A percentile compares a stretch with the other conserved stretches of the same genome.
phyloP scores from a whole-genome alignment of 2,888 invertebrate genomes.

The Masnerella sp. region DNA sequence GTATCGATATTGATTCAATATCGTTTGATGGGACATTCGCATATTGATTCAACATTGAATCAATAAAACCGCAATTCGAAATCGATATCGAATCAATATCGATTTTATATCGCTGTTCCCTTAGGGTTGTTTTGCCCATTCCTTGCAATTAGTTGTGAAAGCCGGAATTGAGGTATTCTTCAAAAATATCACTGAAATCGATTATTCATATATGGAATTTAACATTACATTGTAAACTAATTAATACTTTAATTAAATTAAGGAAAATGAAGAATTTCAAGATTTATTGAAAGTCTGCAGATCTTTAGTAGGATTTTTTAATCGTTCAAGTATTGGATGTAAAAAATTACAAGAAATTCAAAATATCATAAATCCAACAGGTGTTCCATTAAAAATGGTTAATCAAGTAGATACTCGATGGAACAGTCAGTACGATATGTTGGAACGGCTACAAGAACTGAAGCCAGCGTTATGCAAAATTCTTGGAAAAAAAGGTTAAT shows the following conservation, averaged over 20 bases:
- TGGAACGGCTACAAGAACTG: neutral
- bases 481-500: neutral
- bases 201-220: neutral
- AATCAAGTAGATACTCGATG: neutral
- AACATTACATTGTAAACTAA: neutral
- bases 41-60: too few relatives aligned
- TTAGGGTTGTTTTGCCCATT: neutral
- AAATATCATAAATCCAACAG: neutral
- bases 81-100: too few relatives aligned
- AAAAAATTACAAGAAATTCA: neutral
- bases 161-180: too few relatives aligned
- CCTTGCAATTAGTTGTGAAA: neutral
- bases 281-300: neutral
- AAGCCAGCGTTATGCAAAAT: neutral
- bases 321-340: neutral
- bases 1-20: too few relatives aligned
- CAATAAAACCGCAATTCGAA: too few relatives aligned
- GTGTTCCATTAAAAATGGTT: neutral
- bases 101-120: too few relatives aligned
- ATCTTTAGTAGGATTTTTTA: neutral
- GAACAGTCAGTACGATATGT: neutral
- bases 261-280: neutral
- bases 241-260: neutral
- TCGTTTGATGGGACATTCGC: too few relatives aligned
- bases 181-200: too few relatives aligned